Conservation (phyloP, 1,140 invertebrate genomes). For the Magallana ariakensis region DNA sequence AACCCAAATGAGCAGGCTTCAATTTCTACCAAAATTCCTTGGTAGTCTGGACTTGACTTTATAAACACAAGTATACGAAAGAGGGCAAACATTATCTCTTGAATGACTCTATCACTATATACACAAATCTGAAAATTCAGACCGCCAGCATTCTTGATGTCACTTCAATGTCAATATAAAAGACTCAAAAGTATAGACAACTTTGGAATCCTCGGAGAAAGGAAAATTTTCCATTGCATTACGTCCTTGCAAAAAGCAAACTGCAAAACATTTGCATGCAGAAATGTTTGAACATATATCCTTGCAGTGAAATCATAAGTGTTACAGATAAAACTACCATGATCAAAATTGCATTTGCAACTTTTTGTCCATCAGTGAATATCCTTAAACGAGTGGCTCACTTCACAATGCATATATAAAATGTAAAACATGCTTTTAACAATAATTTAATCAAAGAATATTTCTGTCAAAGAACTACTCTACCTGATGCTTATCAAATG, state of each 20-base stretch:
- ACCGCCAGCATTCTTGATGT: not conserved
- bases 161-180: not conserved
- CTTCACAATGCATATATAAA: no score
- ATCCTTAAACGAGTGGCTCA: no score
- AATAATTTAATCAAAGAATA: no score
- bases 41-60: slow-evolving; percentile 5
- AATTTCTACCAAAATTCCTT: not conserved
- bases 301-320: no score
- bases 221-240: not conserved
- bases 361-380: no score
- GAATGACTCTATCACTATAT: slow-evolving; percentile 33
- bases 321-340: no score
- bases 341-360: no score
- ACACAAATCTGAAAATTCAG: slow-evolving; percentile 5
- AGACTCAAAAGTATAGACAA: slow-evolving; percentile 26
- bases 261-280: not conserved
- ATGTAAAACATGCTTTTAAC: no score
- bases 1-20: not conserved
- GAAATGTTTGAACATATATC: not conserved
- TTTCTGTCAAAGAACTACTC: no score
- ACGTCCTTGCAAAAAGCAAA: not conserved
- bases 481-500: no score
- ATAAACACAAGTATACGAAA: slow-evolving; percentile 1
- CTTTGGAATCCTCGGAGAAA: not conserved
- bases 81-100: slow-evolving; percentile 29